Conservation (phyloP, 2,888 invertebrate species). For the Pristionchus fissidentatus region DNA sequence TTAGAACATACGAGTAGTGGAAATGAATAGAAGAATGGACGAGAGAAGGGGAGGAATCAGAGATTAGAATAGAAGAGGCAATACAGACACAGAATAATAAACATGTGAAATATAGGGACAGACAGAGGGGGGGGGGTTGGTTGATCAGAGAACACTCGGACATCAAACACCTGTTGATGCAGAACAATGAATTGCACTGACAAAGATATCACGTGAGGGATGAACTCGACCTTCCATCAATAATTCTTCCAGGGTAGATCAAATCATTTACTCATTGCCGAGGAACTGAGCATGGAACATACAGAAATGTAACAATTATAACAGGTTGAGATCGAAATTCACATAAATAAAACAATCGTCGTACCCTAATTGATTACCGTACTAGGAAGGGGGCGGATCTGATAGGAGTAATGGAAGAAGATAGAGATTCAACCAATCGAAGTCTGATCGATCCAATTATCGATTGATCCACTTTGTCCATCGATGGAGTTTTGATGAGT, state of each 20-base stretch:
- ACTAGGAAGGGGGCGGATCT: background rate
- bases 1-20: background rate
- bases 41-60: background rate
- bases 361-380: background rate
- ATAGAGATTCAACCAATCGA: background rate
- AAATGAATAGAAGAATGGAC: background rate
- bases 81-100: background rate
- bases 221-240: background rate
- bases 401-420: background rate
- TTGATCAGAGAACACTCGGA: too few relatives aligned
- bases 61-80: background rate
- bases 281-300: background rate
- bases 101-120: background rate
- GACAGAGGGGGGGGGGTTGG: too few relatives aligned
- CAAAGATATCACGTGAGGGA: background rate
- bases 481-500: background rate
- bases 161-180: background rate
- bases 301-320: background rate
- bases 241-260: background rate
- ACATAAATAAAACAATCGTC: background rate
- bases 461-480: constrained; percentile 12
- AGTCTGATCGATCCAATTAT: background rate
- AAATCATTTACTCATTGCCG: constrained; percentile 24
- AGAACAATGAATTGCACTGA: background rate
- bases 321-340: constrained; percentile 24